Evolutionary conservation across 23 tunicate species (phyloP).

Genomic region (Ciona savignyi): DNA sequence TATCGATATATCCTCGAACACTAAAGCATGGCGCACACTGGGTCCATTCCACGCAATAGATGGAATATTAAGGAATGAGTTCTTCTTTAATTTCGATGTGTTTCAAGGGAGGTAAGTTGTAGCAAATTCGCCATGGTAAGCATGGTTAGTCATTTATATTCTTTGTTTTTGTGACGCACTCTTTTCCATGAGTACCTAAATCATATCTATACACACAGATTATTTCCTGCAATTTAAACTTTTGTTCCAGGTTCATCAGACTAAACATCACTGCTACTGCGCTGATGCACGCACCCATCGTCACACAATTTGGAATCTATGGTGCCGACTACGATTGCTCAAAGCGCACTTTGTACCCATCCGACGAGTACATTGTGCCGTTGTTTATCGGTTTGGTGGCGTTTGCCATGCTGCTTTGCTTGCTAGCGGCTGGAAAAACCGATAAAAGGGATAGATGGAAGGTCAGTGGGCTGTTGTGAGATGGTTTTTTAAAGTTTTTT

Average conservation of each 20-base stretch:
- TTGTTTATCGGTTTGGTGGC: not conserved
- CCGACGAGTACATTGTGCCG: conserved; percentile 37
- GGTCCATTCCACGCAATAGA: conserved; percentile 51
- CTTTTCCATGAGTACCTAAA: no score
- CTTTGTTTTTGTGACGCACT: no score
- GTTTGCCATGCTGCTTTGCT: not conserved
- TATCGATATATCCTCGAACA: conserved; percentile 28
- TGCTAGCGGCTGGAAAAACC: conserved; percentile 1
- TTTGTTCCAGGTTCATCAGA: conserved; percentile 49
- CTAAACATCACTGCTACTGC: conserved; percentile 58
- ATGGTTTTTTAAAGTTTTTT: no score
- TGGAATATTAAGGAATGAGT: conserved; percentile 29
- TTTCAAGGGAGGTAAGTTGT: conserved; percentile 66
- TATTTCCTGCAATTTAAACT: no score
- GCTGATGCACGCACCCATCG: conserved; percentile 44
- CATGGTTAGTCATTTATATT: no score
- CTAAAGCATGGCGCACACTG: conserved; percentile 27
- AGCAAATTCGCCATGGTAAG: no score
- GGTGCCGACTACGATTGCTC: conserved; percentile 54
- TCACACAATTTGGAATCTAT: conserved; percentile 47
- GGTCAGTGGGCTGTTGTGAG: no score
- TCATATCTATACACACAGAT: no score
- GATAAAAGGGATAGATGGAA: conserved; percentile 77
- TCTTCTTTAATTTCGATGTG: conserved; percentile 51
- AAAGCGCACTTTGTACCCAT: not conserved